These are phyloP conservation scores for Tachycineta bicolor DNA, from an alignment of 2,113 vertebrate species.

Conservation along the genomic window DNA sequence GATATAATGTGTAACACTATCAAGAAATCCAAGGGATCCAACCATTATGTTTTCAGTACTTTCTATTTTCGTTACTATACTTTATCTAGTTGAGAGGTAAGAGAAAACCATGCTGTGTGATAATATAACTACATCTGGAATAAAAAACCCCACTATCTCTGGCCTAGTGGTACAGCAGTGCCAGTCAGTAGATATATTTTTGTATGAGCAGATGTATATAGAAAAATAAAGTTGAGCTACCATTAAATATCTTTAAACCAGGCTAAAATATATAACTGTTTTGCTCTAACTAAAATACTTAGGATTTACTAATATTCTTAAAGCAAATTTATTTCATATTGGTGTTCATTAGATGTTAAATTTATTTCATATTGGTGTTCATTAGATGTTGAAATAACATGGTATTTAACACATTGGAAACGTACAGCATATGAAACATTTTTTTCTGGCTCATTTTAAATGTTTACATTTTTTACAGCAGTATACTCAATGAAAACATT, in stretches of 20 bases:
- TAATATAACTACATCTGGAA: neutral
- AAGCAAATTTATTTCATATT: neutral
- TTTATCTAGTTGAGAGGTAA: slow-evolving; percentile 30
- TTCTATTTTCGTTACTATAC: neutral
- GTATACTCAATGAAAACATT: neutral
- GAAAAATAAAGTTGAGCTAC: neutral
- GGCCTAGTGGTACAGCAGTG: neutral
- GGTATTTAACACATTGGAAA: neutral
- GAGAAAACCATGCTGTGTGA: neutral
- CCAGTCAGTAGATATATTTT: neutral
- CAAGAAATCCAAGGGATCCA: slow-evolving; percentile 36
- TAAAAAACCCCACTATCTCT: neutral
- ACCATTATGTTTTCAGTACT: slow-evolving; percentile 30
- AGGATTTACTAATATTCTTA: neutral
- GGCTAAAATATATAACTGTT: neutral
- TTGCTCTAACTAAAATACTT: neutral
- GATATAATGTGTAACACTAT: slow-evolving; percentile 6
- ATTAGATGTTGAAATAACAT: neutral
- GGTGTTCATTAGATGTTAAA: neutral
- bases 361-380: neutral
- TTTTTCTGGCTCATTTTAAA: neutral
- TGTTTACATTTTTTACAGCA: neutral
- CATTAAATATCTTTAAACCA: neutral
- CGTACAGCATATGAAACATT: neutral
- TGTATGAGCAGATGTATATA: neutral